Evolutionary conservation across 92 coral and sea anemone genomes (phyloP), one percentile per base, ranked within the genome.

Genomic region (Epizoanthus illoricatus): DNA sequence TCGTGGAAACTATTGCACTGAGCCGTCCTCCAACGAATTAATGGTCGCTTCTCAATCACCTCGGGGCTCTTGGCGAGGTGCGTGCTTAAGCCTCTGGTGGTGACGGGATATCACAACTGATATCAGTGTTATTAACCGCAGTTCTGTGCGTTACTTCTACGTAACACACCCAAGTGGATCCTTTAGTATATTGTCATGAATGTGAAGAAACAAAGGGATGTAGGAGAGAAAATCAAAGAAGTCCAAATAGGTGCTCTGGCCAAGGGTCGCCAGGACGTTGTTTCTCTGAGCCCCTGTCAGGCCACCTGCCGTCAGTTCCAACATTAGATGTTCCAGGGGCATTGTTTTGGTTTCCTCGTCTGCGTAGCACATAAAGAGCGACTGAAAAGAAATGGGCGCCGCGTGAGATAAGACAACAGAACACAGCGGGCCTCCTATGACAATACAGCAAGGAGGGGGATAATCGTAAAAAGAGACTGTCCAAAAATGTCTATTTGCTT

Each of bases 221-320:
- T 96, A 94, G 13, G 99, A 94, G 41, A 96, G 80, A 54, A 96
- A 96, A 79, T 96, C 99, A 39, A 96, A 85, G 81, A 91, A 96
- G 81, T 93, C 99, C 81, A 96, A 85, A 74, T 88, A 81, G 13
- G 95, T 85, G 59, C 91, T 91, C 84, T 66, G 89, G 68, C 95
- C 92, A 55, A 96, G 91, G 83, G 80, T 89, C 71, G 75, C 80
- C 33, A 94, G 82, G 0, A 92, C 87, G 45, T 85, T 85, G 80
- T 79, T 89, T 83, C 70, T 93, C 5, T 89, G 88, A 36, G 86
- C 89, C 40, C 75, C 24, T 49, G 90, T 71, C 83, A 96, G 87
- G 10, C 94, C 96, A 9, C 98, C 99, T 3, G 94, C 97, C n/a
- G 91, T 89, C 41, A 96, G 91, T 58, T 86, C 97, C 8, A 96